Evolutionary conservation across 2,113 vertebrate genomes (phyloP).

Genomic region (Porphyrio hochstetteri): DNA sequence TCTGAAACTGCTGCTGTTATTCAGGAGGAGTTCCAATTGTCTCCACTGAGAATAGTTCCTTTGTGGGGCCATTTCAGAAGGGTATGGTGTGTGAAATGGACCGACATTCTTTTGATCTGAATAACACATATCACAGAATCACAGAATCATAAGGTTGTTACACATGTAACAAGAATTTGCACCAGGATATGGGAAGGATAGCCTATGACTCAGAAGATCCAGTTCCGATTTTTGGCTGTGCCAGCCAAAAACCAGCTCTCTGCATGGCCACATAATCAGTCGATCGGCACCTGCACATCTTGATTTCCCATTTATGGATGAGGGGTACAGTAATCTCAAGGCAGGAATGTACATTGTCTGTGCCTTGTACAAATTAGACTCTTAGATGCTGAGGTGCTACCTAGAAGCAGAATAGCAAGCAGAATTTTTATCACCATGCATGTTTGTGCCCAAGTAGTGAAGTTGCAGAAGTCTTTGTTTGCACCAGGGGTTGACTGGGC

Average conservation of each 20-base stretch:
- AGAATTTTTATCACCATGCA: background rate
- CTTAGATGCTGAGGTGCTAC: background rate
- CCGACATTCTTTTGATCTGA: background rate
- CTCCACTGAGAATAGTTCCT: background rate
- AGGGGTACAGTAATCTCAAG: fast-evolving
- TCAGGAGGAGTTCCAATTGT: background rate
- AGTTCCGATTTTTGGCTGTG: background rate
- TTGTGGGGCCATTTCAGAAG: background rate
- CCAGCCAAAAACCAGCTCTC: background rate
- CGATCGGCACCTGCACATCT: background rate
- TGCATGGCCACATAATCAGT: background rate
- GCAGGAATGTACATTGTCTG: background rate
- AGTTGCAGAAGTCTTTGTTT: background rate
- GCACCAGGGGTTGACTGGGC: background rate
- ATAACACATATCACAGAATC: too few species aligned
- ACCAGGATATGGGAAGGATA: background rate
- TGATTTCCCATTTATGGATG: fast-evolving
- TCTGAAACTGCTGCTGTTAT: background rate
- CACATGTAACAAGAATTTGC: background rate
- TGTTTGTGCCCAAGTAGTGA: background rate
- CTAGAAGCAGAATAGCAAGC: background rate
- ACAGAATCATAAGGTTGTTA: too few species aligned
- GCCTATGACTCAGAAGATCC: background rate
- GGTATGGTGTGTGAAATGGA: background rate
- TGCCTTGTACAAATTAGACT: background rate